Evolutionary conservation across 1,140 invertebrate genomes (phyloP), one percentile per base, ranked within the genome.

Genomic region (Zaprionus inermis): DNA sequence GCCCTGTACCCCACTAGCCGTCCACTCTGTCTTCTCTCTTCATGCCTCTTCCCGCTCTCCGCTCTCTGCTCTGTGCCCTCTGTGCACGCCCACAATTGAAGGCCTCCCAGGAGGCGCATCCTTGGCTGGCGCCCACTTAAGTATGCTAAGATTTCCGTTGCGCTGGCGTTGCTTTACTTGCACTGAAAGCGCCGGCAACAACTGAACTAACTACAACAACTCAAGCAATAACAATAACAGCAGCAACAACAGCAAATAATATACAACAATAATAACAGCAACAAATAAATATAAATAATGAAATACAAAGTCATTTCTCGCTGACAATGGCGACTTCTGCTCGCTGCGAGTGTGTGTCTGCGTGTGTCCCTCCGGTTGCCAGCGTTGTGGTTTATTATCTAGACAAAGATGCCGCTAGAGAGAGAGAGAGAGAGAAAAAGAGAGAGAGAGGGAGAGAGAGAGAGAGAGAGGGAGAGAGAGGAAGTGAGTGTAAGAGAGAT

Each of bases 221-320:
- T 84, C 79, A 11, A n/a, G 6, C 41, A 20, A 12, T 16, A 57
- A 18, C 59, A 64, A 20, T 57, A 63, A 54, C 66, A 76, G 58
- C 16, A 51, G 22, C 30, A 59, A 28, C 3, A 28, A 4, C 0
- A 54, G 20, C 28, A n/a, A n/a, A n/a, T n/a, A n/a, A n/a, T n/a
- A n/a, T 18, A n/a, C 55, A 68, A 32, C 60, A 63, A 54, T 63
- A 76, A 63, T 14, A 51, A 74, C 63, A 70, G 56, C 55, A 69
- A 72, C 69, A 86, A 85, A 88, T 88, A 85, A 88, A 88, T 81
- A 86, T 86, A 86, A 82, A 86, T 86, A 86, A 85, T 86, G 79
- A 67, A 86, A 79, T 69, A 88, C 82, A 82, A 86, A 86, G 72
- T 86, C 82, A 77, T 82, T 83, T 74, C 64, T 67, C 52, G 76